Base-by-base conservation (phyloP, 53 echinoderm and acorn worm genomes). In the Patiria pectinifera region DNA sequence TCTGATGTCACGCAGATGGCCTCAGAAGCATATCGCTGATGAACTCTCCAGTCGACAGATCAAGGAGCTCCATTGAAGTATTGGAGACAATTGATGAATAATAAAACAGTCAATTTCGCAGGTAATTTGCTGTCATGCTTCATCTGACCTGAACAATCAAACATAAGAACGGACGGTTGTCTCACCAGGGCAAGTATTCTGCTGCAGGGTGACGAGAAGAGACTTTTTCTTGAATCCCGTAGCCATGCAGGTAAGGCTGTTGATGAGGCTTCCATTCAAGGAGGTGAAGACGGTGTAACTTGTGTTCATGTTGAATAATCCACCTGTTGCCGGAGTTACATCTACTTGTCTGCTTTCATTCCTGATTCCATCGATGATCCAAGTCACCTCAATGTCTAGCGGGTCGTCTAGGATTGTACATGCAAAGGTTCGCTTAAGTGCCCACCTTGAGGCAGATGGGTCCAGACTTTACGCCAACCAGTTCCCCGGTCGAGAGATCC, bases 161-260 rank as follows among this genome's bases (percentile, higher is more conserved):
- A 69, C 69, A 69, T 15, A 0, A 21, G 69, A 15, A n/a, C n/a
- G n/a, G n/a, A 18, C 10, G 69, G 15, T 69, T 11, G 15, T 69
- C 69, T 69, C 21, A 69, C 69, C 69, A 3, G 69, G 21, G 10
- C 69, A 69, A 15, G 69, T 18, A 3, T 69, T 3, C 1, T 3
- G 69, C 69, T 69, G 69, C 16, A 69, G 3, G 4, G 69, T 69
- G 15, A 69, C 16, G 21, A n/a, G 22, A 22, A 74, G 24, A 22
- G 74, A n/a, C 74, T 24, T 3, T 74, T 1, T 6, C 74, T 74
- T n/a, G 24, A 10, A 74, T 21, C 24, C 11, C 3, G 74, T 23
- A 74, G 74, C 74, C 10, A 74, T n/a, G 19, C 74, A 74, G n/a
- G 74, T 74, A 74, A 74, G 74, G 74, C 74, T 74, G 24, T 21